Conservation (phyloP, 2,797 vertebrate species). For the Rhinella marina region DNA sequence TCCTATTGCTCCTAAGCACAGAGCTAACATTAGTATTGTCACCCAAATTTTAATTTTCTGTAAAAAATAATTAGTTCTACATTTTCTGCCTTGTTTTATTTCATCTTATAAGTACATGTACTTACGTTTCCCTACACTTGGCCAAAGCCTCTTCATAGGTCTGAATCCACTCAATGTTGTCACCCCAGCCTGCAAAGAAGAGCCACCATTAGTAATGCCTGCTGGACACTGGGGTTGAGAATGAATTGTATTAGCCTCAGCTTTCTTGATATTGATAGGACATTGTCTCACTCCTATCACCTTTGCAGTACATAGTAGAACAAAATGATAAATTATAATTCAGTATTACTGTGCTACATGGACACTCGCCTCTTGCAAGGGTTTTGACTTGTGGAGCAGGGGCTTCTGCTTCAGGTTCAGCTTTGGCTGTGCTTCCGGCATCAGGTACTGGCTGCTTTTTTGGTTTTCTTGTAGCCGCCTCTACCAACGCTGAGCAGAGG, state of each 20-base stretch:
- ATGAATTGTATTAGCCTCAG: neutral
- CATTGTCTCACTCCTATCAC: neutral
- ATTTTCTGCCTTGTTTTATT: neutral
- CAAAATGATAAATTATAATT: too few species aligned
- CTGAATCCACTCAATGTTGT: constrained; percentile 40
- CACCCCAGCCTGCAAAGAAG: constrained; percentile 52
- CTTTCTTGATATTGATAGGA: neutral
- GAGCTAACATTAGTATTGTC: too few species aligned
- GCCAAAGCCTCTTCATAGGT: constrained; percentile 58
- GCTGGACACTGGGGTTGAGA: neutral
- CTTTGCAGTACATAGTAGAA: too few species aligned
- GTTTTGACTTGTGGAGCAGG: constrained; percentile 22
- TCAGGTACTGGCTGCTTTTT: constrained; percentile 40
- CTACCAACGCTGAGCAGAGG: constrained; percentile 40
- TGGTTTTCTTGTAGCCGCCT: constrained; percentile 49
- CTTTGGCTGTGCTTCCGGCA: neutral
- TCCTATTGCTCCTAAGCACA: too few species aligned
- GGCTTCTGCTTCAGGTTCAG: neutral
- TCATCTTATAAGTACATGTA: neutral
- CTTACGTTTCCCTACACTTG: constrained; percentile 41
- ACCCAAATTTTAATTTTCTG: too few species aligned
- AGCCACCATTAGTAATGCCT: neutral
- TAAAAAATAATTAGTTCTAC: too few species aligned
- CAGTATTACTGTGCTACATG: neutral
- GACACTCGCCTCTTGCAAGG: constrained; percentile 45